Evolutionary conservation across 2,888 invertebrate genomes (phyloP), one percentile per base, ranked within the genome.

Genomic region (Meiosimyza decipiens): DNA sequence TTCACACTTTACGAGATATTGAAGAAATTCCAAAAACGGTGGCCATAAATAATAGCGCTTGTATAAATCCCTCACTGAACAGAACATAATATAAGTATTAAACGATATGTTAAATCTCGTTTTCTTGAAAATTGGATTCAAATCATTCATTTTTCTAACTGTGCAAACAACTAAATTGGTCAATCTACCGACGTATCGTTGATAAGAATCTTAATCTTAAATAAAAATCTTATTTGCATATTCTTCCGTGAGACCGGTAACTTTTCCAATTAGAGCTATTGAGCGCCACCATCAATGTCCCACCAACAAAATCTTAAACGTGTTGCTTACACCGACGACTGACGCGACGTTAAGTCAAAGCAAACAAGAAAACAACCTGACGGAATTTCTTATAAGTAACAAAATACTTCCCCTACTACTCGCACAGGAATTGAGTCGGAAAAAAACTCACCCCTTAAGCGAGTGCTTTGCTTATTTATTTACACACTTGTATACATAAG

Each of bases 301-400:
- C 62, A 74, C 62, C 62, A 74, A 67, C 70, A 74, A 71, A 66
- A 63, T 57, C 71, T 63, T 47, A 64, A 74, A 74, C 74, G 60
- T 74, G 72, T 74, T 72, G 74, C 74, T 72, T 50, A 15, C 47
- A 47, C 57, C 57, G n/a, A 16, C 22, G 9, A n/a, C n/a, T 15
- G 15, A 51, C 22, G 16, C 28, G 50, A 51, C 51, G 11, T 60
- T 11, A 11, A 6, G 63, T 63, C 63, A 28, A 60, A 28, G 16
- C 57, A 67, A 57, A 59, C 50, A 49, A 50, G n/a, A 13, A 22
- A 65, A 28, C 40, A 67, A 71, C 66, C 64, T 70, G 57, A 67
- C 66, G 72, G 70, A 70, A 67, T 74, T 72, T 72, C 52, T 62
- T 59, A 66, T 74, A 55, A 74, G 71, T 40, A 52, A 70, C 6